phyloP scores from a whole-genome alignment of 2,888 invertebrate genomes.

The Enchytraeus crypticus region DNA sequence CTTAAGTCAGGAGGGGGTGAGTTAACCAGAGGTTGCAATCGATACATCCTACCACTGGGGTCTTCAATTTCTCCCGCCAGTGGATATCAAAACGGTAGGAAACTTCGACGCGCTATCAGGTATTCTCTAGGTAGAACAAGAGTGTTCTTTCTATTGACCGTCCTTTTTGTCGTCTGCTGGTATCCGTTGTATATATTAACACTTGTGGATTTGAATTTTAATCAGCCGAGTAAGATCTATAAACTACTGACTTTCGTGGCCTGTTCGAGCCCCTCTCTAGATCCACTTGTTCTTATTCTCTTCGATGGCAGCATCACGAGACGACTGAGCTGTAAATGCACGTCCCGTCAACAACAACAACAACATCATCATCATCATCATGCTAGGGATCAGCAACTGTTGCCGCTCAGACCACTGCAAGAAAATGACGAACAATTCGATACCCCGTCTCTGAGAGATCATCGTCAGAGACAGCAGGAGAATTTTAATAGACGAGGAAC shows the following conservation, averaged over 20 bases:
- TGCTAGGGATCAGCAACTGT: too few relatives aligned
- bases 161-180: slow-evolving; percentile 72
- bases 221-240: slow-evolving; percentile 35
- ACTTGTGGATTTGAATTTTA: slow-evolving; percentile 50
- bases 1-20: slow-evolving; percentile 32
- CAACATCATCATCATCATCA: too few relatives aligned
- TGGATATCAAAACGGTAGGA: not conserved
- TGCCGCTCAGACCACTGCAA: too few relatives aligned
- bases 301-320: slow-evolving; percentile 18
- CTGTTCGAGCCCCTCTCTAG: slow-evolving; percentile 44
- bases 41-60: too few relatives aligned
- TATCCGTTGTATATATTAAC: slow-evolving; percentile 80
- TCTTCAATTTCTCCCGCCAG: slow-evolving; percentile 25
- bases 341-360: too few relatives aligned
- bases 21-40: too few relatives aligned
- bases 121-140: slow-evolving; percentile 22
- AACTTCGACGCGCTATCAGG: slow-evolving; percentile 19
- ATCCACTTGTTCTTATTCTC: slow-evolving; percentile 40
- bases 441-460: too few relatives aligned
- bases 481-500: too few relatives aligned
- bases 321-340: too few relatives aligned
- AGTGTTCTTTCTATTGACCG: slow-evolving; percentile 32
- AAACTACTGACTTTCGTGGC: slow-evolving; percentile 45
- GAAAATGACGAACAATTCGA: too few relatives aligned
- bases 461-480: too few relatives aligned